Base-by-base conservation (phyloP, 1,140 invertebrate genomes). In the Monochamus saltuarius region DNA sequence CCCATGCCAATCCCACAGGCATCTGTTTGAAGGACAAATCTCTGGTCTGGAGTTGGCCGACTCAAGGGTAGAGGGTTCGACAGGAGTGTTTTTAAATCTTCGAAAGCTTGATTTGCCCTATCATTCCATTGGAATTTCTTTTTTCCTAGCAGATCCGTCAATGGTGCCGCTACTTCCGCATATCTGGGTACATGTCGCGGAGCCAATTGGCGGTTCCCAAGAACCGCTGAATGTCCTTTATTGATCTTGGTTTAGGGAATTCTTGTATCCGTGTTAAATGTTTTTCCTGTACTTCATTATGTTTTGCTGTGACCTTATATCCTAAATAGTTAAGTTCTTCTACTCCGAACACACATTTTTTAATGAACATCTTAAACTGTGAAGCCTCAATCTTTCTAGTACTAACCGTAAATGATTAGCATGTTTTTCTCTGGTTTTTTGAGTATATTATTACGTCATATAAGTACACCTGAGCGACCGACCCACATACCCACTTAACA, bases 161-260 rank as follows among this genome's bases (percentile, higher is more conserved):
- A 3, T 3, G 22, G 22, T 29, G 6, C 22, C 2, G 22, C 22
- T 29, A 29, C 6, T 29, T 52, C n/a, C 0, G 69, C 59, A n/a
- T 54, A 66, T 9, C 54, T 9, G 1, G 66, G 62, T 0, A 71
- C 46, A 36, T 71, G 70, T 38, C 70, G 7, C 67, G 36, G 1
- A 73, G 3, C 69, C 69, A 72, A 34, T 64, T 60, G 19, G 65
- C 66, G 0, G 66, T 42, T 0, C 63, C 67, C 2, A 64, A 17
- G 67, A 56, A 45, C 56, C 66, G 8, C 71, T 40, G 57, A 66
- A 76, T 29, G 52, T 56, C 42, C 17, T 42, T 61, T 16, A n/a
- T 3, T 0, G 29, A 50, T 37, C 29, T 52, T 22, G 62, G 62
- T 1, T 7, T 9, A 1, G 35, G 34, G n/a, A 54, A 38, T 7